A percentile compares a stretch with the other conserved stretches of the same genome.
Conservation (phyloP, 1,140 invertebrate species). For the Scylla paramamosain region DNA sequence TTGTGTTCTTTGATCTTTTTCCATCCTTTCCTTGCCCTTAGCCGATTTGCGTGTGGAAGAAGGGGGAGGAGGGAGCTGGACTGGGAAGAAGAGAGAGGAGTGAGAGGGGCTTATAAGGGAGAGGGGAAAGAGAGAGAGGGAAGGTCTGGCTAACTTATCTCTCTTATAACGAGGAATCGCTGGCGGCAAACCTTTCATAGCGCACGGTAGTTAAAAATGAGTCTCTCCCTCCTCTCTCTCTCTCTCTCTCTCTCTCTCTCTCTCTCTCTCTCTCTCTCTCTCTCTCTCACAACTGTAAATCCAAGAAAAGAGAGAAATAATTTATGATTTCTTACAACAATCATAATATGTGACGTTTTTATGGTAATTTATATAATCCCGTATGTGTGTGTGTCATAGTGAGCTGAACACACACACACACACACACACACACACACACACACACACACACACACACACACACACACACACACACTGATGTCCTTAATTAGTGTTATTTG, state of each 20-base stretch:
- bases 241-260: slow-evolving; percentile 32
- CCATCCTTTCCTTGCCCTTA: no score
- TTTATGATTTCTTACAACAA: no score
- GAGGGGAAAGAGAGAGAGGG: neutral
- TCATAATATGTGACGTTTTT: neutral
- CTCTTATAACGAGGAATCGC: neutral
- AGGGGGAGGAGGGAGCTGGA: neutral
- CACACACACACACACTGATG: no score
- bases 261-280: slow-evolving; percentile 37
- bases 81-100: neutral
- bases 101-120: neutral
- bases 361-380: neutral
- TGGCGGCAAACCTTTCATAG: neutral
- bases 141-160: neutral
- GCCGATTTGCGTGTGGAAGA: neutral
- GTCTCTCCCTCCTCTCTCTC: neutral
- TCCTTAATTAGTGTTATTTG: no score
- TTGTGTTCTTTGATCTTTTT: neutral
- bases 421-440: no score
- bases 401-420: no score
- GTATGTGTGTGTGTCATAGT: no score
- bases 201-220: neutral
- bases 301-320: no score
- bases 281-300: neutral
- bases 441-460: no score